A percentile compares a stretch with the other conserved stretches of the same genome.
Conservation (phyloP, 2,888 invertebrate species). For the Pristionchus maxplancki region DNA sequence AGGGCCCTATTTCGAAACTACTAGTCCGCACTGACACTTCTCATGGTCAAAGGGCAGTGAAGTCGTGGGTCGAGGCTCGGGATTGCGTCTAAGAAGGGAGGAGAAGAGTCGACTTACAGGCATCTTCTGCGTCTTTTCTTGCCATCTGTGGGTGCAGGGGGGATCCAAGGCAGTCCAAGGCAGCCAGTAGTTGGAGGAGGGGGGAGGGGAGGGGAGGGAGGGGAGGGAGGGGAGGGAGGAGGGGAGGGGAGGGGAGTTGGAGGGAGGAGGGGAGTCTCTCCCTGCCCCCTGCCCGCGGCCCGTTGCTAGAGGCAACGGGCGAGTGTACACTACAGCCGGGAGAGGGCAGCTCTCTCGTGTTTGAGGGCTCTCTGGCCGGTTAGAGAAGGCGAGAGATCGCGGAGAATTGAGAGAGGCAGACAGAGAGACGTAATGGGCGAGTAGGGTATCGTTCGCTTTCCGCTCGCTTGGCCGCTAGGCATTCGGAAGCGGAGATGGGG, state of each 20-base stretch:
- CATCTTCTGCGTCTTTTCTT: neutral
- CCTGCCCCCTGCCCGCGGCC: neutral
- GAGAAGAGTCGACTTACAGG: conserved; percentile 48
- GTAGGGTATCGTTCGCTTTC: neutral
- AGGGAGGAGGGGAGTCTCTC: neutral
- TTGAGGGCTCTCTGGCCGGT: neutral
- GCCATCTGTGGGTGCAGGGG: conserved; percentile 1
- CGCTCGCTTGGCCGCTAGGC: neutral
- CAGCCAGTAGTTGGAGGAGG: neutral
- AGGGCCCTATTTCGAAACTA: neutral
- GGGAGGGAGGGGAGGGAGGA: too few species aligned
- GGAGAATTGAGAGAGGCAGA: neutral
- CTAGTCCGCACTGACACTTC: conserved; percentile 10
- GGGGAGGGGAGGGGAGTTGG: too few species aligned
- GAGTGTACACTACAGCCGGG: neutral
- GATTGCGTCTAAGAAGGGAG: neutral
- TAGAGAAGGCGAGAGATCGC: neutral
- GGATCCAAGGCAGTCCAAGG: neutral
- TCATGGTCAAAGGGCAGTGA: neutral
- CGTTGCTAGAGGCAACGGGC: neutral
- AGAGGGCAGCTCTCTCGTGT: neutral
- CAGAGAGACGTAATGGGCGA: neutral
- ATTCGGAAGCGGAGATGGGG: neutral
- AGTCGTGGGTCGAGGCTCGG: neutral
- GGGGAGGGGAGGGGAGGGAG: too few species aligned